A percentile compares a stretch with the other conserved stretches of the same genome.
Evolutionary conservation across 2,888 invertebrate genomes (phyloP).

Genomic region (Fragum fragum): DNA sequence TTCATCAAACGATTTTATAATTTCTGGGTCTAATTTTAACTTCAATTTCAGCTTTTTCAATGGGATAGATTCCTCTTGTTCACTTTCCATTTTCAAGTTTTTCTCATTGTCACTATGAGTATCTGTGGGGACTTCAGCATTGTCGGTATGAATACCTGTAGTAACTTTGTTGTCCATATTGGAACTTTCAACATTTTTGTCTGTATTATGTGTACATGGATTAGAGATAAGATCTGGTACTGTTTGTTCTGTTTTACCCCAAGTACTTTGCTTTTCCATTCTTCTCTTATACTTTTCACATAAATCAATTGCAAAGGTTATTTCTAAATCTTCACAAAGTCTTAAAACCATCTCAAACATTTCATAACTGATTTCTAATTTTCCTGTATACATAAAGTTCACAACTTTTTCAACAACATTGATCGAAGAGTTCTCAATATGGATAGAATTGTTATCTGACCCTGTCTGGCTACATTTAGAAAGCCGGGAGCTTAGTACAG

Average conservation of each 20-base stretch:
- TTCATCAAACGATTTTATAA: background rate
- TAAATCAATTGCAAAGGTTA: slow-evolving; percentile 32
- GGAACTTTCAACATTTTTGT: background rate
- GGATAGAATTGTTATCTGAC: slow-evolving; percentile 10
- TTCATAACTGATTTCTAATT: slow-evolving; percentile 36
- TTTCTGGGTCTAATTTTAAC: background rate
- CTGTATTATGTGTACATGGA: too few relatives aligned
- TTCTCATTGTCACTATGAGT: background rate
- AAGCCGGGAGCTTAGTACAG: slow-evolving; percentile 36
- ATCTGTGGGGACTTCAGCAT: background rate
- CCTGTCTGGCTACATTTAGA: background rate
- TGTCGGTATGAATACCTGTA: background rate
- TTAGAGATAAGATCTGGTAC: too few relatives aligned
- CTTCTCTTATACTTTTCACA: slow-evolving; percentile 36
- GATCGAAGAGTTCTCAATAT: slow-evolving; percentile 37
- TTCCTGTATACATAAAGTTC: slow-evolving; percentile 55
- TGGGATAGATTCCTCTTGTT: background rate
- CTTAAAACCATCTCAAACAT: slow-evolving; percentile 34
- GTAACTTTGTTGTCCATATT: background rate
- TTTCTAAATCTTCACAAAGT: slow-evolving; percentile 53
- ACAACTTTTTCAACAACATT: slow-evolving; percentile 40
- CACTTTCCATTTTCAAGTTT: background rate
- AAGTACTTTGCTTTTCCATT: background rate
- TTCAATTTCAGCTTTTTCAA: background rate
- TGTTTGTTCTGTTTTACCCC: background rate